These are phyloP conservation scores for Yponomeuta sedellus DNA, from an alignment of 2,888 invertebrate genomes.

Conservation along the genomic window DNA sequence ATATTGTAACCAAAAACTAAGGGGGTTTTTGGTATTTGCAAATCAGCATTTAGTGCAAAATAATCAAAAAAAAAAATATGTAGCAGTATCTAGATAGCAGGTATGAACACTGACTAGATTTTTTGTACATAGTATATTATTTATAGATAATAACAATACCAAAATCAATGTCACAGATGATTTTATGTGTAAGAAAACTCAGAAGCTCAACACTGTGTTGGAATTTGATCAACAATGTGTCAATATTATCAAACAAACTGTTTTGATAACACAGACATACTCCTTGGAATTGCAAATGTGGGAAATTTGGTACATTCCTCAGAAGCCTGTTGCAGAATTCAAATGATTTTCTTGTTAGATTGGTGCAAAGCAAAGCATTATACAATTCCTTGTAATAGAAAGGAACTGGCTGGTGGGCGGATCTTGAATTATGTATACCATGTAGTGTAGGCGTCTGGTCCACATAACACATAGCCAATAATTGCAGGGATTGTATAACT, in stretches of 20 bases:
- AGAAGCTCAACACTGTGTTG: background rate
- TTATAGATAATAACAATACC: too few species aligned
- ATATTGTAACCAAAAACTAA: background rate
- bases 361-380: background rate
- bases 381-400: background rate
- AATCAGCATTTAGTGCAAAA: background rate
- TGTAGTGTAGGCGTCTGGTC: background rate
- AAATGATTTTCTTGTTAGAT: background rate
- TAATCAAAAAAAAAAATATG: too few species aligned
- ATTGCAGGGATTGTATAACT: background rate
- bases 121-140: too few species aligned
- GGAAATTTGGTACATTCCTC: too few species aligned
- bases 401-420: background rate
- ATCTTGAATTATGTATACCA: slow-evolving; percentile 3
- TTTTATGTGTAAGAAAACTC: background rate
- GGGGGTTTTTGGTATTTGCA: background rate
- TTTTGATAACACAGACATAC: background rate
- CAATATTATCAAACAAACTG: background rate
- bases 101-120: too few species aligned
- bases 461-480: background rate
- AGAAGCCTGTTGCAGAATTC: background rate
- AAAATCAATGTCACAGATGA: too few species aligned
- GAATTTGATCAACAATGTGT: background rate
- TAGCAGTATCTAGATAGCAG: too few species aligned
- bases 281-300: background rate